Percentiles rank a stretch among this genome's conserved stretches.
phyloP scores from a whole-genome alignment of 2,113 vertebrate genomes.

The Thunnus thynnus region DNA sequence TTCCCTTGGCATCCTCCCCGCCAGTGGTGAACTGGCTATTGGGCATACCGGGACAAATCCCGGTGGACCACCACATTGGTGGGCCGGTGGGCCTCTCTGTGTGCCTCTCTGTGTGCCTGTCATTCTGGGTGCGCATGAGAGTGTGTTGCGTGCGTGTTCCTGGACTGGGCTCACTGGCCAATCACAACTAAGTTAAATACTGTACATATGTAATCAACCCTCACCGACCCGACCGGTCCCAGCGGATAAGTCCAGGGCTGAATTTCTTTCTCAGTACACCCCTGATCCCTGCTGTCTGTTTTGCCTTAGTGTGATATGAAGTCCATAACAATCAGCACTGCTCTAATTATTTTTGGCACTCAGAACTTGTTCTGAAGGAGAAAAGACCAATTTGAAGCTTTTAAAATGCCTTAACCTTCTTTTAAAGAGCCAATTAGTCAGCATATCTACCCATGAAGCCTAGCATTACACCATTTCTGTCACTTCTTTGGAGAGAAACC shows the following conservation, averaged over 20 bases:
- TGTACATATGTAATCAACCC: too few relatives aligned
- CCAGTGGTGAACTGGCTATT: background rate
- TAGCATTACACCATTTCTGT: constrained; percentile 79
- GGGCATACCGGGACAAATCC: too few relatives aligned
- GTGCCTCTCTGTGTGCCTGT: too few relatives aligned
- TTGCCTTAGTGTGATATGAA: constrained; percentile 78
- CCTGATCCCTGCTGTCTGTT: constrained; percentile 72
- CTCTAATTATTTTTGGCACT: constrained; percentile 87
- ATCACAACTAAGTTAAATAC: too few relatives aligned
- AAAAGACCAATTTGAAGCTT: constrained; percentile 85
- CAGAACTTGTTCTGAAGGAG: constrained; percentile 80
- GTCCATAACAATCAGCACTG: constrained; percentile 83
- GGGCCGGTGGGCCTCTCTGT: too few relatives aligned
- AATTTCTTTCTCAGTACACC: too few relatives aligned
- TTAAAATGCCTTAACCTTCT: constrained; percentile 84
- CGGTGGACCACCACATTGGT: too few relatives aligned
- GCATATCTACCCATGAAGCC: constrained; percentile 81
- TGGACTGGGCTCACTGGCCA: too few relatives aligned
- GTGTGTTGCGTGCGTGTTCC: too few relatives aligned
- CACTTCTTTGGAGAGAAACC: constrained; percentile 78
- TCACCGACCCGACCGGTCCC: too few relatives aligned
- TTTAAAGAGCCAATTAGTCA: constrained; percentile 87
- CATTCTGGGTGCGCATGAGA: too few relatives aligned
- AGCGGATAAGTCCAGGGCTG: too few relatives aligned
- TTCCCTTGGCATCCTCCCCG: constrained; percentile 70